A percentile compares a stretch with the other conserved stretches of the same genome.
These are phyloP conservation scores for Bovichtus diacanthus DNA, from an alignment of 2,797 vertebrate species.

Conservation along the genomic window DNA sequence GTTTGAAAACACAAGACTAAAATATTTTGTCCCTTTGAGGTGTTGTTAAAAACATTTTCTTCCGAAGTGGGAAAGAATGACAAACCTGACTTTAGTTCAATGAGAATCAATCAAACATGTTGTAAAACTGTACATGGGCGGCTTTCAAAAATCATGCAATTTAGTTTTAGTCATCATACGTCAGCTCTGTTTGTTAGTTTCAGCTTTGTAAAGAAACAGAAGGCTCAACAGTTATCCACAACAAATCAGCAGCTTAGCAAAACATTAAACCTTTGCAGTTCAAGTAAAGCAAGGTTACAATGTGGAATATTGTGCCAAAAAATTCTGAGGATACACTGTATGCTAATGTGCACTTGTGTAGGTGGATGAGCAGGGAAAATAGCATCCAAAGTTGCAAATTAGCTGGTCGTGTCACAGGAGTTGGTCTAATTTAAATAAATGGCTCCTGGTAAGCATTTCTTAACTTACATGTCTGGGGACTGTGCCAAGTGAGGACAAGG, in stretches of 20 bases:
- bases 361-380: constrained; percentile 33
- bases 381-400: constrained; percentile 63
- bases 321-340: constrained; percentile 15
- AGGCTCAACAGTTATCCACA: constrained; percentile 4
- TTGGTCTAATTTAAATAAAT: constrained; percentile 68
- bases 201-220: background rate
- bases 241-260: background rate
- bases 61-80: background rate
- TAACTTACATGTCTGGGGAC: constrained; percentile 37
- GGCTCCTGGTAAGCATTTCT: constrained; percentile 42
- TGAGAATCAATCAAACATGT: background rate
- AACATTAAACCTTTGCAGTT: constrained; percentile 9
- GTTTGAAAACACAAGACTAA: background rate
- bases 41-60: background rate
- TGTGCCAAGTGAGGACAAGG: constrained; percentile 39
- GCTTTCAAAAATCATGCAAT: background rate
- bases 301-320: constrained; percentile 40
- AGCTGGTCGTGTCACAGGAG: constrained; percentile 61
- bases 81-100: background rate
- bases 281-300: constrained; percentile 18
- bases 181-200: constrained; percentile 1
- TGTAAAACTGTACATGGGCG: background rate
- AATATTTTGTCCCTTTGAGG: background rate
- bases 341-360: constrained; percentile 65
- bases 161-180: background rate